Evolutionary conservation across 2,888 invertebrate genomes (phyloP), one percentile per base, ranked within the genome.

Genomic region (Leistus spinibarbis): DNA sequence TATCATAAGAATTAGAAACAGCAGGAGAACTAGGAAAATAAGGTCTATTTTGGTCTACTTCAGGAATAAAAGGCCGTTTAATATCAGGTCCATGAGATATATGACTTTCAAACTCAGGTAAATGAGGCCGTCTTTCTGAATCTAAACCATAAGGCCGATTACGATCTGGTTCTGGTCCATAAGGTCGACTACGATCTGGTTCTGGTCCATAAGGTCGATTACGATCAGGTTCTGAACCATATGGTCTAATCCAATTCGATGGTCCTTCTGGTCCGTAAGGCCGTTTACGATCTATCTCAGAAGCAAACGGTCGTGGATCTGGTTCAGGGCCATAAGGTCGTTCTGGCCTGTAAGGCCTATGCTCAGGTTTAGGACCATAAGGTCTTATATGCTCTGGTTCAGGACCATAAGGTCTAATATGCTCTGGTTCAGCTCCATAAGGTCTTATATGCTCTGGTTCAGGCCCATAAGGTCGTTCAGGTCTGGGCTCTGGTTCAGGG

Each of bases 181-280:
- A 66, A 53, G 54, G 53, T 53, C 53, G 20, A 23, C 53, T 9
- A 19, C 9, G 13, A 66, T 54, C 24, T 66, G 53, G 17, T 64
- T 71, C 54, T 70, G 70, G 16, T 20, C 70, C 69, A 27, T 60
- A 63, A 60, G 62, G 53, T 40, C 62, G 22, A 69, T 70, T 19
- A 19, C 20, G 19, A 27, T 53, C 27, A 9, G 64, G 66, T 27
- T 66, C 66, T 40, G 66, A 40, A 20, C 66, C 66, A 23, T 66
- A 40, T 16, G 66, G 66, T 23, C 24, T 66, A 2, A 24, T 24
- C 13, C 16, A 16, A 66, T 13, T 16, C 9, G 57, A 57, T 10
- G 60, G 60, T 60, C 60, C 0, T 10, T 60, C 22, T 10, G 40
- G 40, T 60, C 60, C 60, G 9, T 60, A 66, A 53, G 54, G 53